phyloP scores from a whole-genome alignment of 2,888 invertebrate species.

The Conus canariensis region DNA sequence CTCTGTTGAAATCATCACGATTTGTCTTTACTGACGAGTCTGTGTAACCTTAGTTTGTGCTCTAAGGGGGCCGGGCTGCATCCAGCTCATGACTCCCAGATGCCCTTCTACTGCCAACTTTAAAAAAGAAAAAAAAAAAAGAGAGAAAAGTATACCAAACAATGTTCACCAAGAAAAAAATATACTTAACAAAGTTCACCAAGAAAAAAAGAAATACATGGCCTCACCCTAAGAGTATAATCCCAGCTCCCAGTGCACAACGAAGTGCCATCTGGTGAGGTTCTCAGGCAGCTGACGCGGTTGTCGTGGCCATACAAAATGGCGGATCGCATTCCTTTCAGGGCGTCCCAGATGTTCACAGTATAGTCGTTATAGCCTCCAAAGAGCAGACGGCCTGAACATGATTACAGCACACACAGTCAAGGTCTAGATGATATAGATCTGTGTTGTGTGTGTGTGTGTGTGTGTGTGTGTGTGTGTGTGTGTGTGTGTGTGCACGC shows the following conservation, averaged over 20 bases:
- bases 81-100: too few species aligned
- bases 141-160: too few species aligned
- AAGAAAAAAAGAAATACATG: too few species aligned
- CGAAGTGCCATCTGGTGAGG: slow-evolving; percentile 98
- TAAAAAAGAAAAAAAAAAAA: too few species aligned
- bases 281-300: slow-evolving; percentile 88
- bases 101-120: too few species aligned
- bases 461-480: not conserved
- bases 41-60: too few species aligned
- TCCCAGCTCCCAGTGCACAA: slow-evolving; percentile 99
- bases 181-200: too few species aligned
- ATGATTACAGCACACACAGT: not conserved
- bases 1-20: too few species aligned
- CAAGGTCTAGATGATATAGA: too few species aligned
- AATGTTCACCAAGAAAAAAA: too few species aligned
- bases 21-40: too few species aligned
- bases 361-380: slow-evolving; percentile 99
- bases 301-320: slow-evolving; percentile 97
- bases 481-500: not conserved
- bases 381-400: slow-evolving; percentile 91
- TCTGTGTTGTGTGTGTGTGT: not conserved
- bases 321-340: slow-evolving; percentile 94
- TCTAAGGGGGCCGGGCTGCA: too few species aligned
- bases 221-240: slow-evolving; percentile 88
- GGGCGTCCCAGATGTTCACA: slow-evolving; percentile 98